phyloP scores from a whole-genome alignment of 2,113 vertebrate species.

The Chinchilla lanigera region DNA sequence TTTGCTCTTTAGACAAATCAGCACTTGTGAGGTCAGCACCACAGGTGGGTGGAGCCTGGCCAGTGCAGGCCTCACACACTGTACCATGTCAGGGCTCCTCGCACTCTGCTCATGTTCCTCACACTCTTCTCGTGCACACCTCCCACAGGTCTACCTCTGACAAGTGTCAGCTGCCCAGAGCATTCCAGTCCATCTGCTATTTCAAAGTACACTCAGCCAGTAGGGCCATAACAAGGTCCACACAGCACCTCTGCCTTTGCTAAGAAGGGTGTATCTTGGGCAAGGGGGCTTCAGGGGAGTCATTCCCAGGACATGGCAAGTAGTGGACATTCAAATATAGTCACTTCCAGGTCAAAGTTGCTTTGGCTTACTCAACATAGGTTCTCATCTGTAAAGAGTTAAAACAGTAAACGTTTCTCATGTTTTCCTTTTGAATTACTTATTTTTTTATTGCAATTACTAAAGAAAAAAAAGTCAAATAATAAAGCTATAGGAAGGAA shows the following conservation, averaged over 20 bases:
- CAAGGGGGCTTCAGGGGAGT: not conserved
- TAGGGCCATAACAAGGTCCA: not conserved
- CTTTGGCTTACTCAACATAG: not conserved
- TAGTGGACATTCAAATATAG: not conserved
- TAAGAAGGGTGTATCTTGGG: not conserved
- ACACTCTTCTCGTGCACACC: too few relatives aligned
- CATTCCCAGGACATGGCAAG: too few relatives aligned
- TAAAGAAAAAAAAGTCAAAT: not conserved
- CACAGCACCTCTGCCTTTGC: not conserved
- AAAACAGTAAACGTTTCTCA: not conserved
- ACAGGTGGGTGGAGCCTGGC: not conserved
- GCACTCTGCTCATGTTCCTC: not conserved
- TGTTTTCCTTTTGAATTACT: not conserved
- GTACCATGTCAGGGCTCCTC: not conserved
- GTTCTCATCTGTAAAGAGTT: not conserved
- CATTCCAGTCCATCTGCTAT: not conserved
- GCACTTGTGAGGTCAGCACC: accelerated
- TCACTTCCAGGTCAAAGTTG: not conserved
- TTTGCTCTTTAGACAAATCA: not conserved
- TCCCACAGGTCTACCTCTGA: not conserved
- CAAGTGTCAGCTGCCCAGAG: not conserved
- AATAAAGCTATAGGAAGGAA: not conserved
- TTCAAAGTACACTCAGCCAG: not conserved
- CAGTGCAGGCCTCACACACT: not conserved
- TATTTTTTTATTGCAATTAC: not conserved